phyloP scores from a whole-genome alignment of 2,797 vertebrate species.

The Taenioides sp. region DNA sequence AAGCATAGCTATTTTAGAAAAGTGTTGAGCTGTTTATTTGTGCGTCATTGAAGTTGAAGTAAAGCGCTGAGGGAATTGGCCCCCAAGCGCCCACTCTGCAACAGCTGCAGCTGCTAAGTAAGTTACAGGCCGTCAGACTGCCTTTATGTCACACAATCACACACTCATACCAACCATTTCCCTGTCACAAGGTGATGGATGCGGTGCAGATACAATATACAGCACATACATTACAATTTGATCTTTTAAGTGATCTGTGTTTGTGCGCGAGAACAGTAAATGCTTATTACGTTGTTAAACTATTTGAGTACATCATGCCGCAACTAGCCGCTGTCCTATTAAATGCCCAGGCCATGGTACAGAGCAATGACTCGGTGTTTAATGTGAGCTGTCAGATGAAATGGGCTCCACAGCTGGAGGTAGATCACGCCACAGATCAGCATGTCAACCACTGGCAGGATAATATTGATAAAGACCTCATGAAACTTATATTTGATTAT shows the following conservation, averaged over 20 bases:
- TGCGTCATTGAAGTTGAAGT: conserved; percentile 99
- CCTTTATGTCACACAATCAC: conserved; percentile 97
- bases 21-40: conserved; percentile 93
- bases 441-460: conserved; percentile 60
- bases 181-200: conserved; percentile 89
- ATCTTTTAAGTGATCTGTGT: conserved; percentile 95
- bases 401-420: conserved; percentile 73
- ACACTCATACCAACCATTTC: conserved; percentile 59
- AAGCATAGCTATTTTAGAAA: conserved; percentile 84
- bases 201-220: conserved; percentile 89
- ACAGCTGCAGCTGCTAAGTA: conserved; percentile 99
- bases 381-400: conserved; percentile 83
- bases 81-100: conserved; percentile 91
- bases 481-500: conserved; percentile 56
- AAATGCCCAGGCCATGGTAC: conserved; percentile 92
- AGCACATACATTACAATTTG: conserved; percentile 80
- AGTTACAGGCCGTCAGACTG: conserved; percentile 99
- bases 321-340: conserved; percentile 98
- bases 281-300: conserved; percentile 99
- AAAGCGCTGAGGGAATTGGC: conserved; percentile 98
- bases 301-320: conserved; percentile 99
- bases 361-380: conserved; percentile 94
- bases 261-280: conserved; percentile 95
- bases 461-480: conserved; percentile 60
- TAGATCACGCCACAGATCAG: conserved; percentile 63